Base-by-base conservation (phyloP, 2,888 invertebrate species). In the Nyleta sp. region DNA sequence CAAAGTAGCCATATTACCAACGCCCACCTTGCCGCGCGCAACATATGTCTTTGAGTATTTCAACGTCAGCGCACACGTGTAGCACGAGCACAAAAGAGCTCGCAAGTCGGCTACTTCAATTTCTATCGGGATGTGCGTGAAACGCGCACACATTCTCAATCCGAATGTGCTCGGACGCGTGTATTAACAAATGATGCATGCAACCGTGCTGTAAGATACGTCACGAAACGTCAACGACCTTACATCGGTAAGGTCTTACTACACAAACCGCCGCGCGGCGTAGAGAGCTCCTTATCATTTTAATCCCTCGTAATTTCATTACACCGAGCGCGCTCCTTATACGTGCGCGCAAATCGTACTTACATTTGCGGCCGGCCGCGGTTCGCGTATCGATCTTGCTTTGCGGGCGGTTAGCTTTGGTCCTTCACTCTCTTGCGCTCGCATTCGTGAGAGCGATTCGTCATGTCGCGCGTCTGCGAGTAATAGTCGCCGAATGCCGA, bases 81-180 rank as follows among this genome's bases (percentile, higher is more conserved):
- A 64, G 18, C 44, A 6, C 20, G 24, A 42, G 57, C 46, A 76
- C 62, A 76, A 76, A 76, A 64, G 76, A 57, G 48, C 62, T 70
- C 46, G 74, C 67, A 22, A 59, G 40, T 67, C 53, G 74, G 68
- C 75, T 75, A 70, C 68, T 75, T 75, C 75, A 75, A 70, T 75
- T 75, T 68, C 75, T 57, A 75, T 75, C 75, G 75, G 50, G 75
- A 75, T 70, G 68, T 70, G 62, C 64, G 68, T 75, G 68, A 68
- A 62, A 62, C 38, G 62, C 53, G 62, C 68, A 68, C 57, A 75
- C 68, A 75, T 74, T 46, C 35, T 60, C 46, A 67, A 67, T 64
- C 38, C 59, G 38, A 50, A 18, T 38, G 72, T 17, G 33, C 62
- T 57, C 28, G 62, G 48, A 15, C 44, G 65, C 59, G 31, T 28